Evolutionary conservation across 2,797 vertebrate species (phyloP), one percentile per base, ranked within the genome.

Genomic region (Myotis planiceps): DNA sequence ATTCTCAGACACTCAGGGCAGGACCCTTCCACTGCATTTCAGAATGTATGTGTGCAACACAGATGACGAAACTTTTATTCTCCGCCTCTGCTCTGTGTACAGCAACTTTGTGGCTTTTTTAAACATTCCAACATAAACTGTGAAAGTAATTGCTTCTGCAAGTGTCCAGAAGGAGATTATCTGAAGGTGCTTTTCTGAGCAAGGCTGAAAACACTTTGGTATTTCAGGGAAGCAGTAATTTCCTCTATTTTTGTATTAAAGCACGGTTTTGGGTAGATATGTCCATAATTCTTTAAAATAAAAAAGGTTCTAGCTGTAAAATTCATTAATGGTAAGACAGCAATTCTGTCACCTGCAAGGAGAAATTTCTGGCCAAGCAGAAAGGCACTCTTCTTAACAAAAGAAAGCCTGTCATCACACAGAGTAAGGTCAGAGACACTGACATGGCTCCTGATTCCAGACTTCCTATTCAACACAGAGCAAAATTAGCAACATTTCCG

Each of bases 291-390:
- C 65, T 72, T 91, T 93, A 82, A 92, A 72, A 84, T 76, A 76
- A 66, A 94, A 97, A 94, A 37, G 13, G 72, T 84, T 29, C 34
- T 32, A 83, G 3, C n/a, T 92, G 34, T 94, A 71, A 2, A 90
- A 90, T 83, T 96, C 80, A 88, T 85, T 96, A 87, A 94, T 25
- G 13, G 25, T 2, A 80, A 91, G 78, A 93, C 8, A 90, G 6
- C 9, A 53, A 82, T 89, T 72, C 66, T 95, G 89, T 94, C 71
- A 90, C 21, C 34, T 39, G 9, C 27, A 53, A 92, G 75, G 95
- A 97, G 88, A 14, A 79, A 85, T 88, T 74, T 95, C 82, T 82
- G 79, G 19, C 49, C 42, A 92, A 47, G 79, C 6, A 98, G 65
- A 96, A 72, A 68, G 74, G 49, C 42, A 81, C 63, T 92, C 87